These are phyloP conservation scores for Haplochromis burtoni DNA, from an alignment of 2,113 vertebrate genomes.

Conservation along the genomic window DNA sequence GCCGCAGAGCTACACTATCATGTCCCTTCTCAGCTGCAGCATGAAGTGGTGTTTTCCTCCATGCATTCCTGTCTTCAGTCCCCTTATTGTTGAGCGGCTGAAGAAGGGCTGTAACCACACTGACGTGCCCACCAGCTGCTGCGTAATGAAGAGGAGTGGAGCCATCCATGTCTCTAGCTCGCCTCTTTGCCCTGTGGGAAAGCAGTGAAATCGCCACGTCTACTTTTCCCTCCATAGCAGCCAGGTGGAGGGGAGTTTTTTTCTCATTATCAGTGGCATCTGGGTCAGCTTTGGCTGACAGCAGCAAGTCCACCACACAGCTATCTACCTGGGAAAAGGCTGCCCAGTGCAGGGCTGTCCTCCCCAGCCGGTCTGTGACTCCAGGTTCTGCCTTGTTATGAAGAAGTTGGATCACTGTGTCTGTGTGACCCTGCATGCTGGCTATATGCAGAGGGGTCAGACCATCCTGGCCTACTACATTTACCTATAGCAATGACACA, in stretches of 20 bases:
- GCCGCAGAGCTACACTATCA: conserved; percentile 33
- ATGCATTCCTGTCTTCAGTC: conserved; percentile 67
- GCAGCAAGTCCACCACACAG: conserved; percentile 59
- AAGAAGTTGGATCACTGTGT: conserved; percentile 56
- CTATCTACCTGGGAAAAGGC: conserved; percentile 37
- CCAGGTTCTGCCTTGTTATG: conserved; percentile 57
- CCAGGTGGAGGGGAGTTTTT: conserved; percentile 71
- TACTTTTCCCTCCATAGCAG: conserved; percentile 55
- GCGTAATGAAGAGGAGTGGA: conserved; percentile 71
- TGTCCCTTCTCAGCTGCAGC: conserved; percentile 64
- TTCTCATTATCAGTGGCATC: conserved; percentile 69
- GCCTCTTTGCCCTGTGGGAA: conserved; percentile 52
- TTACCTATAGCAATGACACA: conserved; percentile 39
- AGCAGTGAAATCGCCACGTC: conserved; percentile 41
- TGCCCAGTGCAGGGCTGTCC: conserved; percentile 71
- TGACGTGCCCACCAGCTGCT: conserved; percentile 46
- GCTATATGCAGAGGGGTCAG: conserved; percentile 69
- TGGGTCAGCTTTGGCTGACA: conserved; percentile 58
- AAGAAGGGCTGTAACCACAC: conserved; percentile 45
- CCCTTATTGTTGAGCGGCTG: conserved; percentile 57
- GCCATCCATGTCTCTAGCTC: conserved; percentile 74
- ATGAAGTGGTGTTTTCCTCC: conserved; percentile 74
- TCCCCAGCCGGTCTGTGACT: conserved; percentile 60
- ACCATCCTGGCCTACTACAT: conserved; percentile 51
- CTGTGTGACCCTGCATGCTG: conserved; percentile 51